Conservation (phyloP, 2,113 vertebrate genomes). For the Xiphophorus maculatus region DNA sequence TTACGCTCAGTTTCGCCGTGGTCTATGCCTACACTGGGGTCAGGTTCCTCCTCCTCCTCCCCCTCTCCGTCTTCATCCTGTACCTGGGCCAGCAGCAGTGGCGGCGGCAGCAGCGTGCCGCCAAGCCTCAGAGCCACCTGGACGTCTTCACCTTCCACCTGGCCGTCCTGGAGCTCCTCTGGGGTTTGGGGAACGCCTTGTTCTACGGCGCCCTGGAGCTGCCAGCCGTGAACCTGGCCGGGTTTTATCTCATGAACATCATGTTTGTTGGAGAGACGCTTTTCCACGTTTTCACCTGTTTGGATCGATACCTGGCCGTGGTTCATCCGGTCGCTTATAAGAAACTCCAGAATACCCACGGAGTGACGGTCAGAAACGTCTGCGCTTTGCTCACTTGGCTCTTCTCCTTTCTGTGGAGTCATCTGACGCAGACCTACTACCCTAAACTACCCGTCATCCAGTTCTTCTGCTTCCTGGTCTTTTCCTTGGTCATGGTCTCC, state of each 20-base stretch:
- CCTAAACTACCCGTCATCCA: not conserved
- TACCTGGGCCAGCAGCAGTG: constrained; percentile 1
- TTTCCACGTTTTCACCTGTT: constrained; percentile 21
- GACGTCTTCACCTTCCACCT: constrained; percentile 22
- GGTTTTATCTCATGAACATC: not conserved
- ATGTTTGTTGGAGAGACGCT: not conserved
- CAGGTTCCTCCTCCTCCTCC: not conserved
- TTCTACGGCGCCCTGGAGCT: not conserved
- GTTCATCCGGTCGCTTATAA: constrained; percentile 30
- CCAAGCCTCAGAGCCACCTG: not conserved
- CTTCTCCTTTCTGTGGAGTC: not conserved
- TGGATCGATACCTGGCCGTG: constrained; percentile 35
- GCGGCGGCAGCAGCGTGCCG: not conserved
- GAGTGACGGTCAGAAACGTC: constrained; percentile 14
- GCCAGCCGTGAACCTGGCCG: not conserved
- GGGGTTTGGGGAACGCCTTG: not conserved
- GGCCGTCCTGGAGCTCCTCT: not conserved
- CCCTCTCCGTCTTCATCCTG: constrained; percentile 13
- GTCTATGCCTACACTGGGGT: not conserved
- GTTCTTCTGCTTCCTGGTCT: not conserved
- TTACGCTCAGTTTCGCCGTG: not conserved
- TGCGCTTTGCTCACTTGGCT: constrained; percentile 17
- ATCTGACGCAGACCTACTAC: too few relatives aligned
- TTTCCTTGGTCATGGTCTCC: not conserved
- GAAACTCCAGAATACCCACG: not conserved